Evolutionary conservation across 2,113 vertebrate species (phyloP).

Genomic region (Rafetus swinhoei): DNA sequence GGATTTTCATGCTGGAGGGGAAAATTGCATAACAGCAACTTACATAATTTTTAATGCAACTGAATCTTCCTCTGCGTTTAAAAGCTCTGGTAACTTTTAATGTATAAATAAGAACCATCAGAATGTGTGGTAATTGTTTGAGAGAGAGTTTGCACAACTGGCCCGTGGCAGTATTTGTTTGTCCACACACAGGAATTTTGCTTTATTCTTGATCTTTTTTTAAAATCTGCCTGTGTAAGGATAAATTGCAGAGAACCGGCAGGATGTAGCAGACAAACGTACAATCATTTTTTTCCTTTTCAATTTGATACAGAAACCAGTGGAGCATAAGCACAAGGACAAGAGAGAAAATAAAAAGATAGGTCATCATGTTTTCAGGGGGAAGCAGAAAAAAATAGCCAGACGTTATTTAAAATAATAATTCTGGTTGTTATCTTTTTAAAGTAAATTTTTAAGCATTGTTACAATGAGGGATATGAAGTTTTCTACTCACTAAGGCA

Average conservation of each 20-base stretch:
- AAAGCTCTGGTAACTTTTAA: conserved; percentile 1
- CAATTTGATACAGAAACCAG: not conserved
- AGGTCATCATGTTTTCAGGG: not conserved
- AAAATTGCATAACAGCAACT: conserved; percentile 42
- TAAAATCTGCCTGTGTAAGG: not conserved
- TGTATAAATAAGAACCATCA: conserved; percentile 6
- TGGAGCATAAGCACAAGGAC: conserved; percentile 8
- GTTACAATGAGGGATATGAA: not conserved
- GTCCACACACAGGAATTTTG: not conserved
- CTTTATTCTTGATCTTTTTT: not conserved
- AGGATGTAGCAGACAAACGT: not conserved
- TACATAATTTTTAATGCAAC: not conserved
- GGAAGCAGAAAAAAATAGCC: not conserved
- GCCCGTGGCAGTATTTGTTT: not conserved
- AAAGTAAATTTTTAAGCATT: not conserved
- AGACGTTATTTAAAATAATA: not conserved
- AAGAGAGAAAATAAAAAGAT: not conserved
- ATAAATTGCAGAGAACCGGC: not conserved
- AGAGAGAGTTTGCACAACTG: not conserved
- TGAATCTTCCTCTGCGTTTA: not conserved
- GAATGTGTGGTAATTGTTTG: conserved; percentile 12
- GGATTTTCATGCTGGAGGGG: conserved; percentile 58
- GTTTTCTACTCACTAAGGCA: not conserved
- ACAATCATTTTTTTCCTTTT: conserved; percentile 10
- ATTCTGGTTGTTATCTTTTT: not conserved